Evolutionary conservation across 2,888 invertebrate species (phyloP).

Genomic region (Campoletis raptor): DNA sequence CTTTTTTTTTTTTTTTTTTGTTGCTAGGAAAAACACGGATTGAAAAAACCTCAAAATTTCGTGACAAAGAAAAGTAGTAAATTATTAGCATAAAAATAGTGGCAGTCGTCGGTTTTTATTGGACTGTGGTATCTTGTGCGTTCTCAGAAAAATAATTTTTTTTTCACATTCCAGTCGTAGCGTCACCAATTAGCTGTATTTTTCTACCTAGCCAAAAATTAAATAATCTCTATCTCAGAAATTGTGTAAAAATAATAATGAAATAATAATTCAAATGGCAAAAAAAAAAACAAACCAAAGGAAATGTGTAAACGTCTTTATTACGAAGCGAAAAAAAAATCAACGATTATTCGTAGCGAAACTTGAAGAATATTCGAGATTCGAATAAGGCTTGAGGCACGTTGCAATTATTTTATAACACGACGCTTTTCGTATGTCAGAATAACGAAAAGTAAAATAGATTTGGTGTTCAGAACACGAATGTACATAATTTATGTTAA

Average conservation of each 20-base stretch:
- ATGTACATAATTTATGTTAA: background rate
- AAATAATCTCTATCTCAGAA: background rate
- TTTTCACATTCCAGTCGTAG: background rate
- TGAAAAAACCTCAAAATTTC: background rate
- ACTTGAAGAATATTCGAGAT: slow-evolving; percentile 7
- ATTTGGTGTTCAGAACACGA: background rate
- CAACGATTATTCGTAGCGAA: slow-evolving; percentile 28
- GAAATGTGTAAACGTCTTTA: slow-evolving; percentile 56
- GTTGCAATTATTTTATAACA: background rate
- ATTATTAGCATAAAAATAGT: background rate
- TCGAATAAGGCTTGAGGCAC: background rate
- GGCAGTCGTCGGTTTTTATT: slow-evolving; percentile 2
- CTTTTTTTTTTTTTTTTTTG: slow-evolving; percentile 6
- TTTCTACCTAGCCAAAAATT: background rate
- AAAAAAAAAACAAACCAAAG: slow-evolving; percentile 38
- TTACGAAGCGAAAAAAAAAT: slow-evolving; percentile 46
- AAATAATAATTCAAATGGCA: slow-evolving; percentile 11
- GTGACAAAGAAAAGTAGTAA: background rate
- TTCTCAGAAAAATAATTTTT: background rate
- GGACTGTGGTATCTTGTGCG: background rate
- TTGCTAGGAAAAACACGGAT: background rate
- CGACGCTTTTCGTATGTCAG: slow-evolving; percentile 1
- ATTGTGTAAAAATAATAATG: background rate
- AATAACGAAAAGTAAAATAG: background rate
- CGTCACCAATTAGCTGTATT: background rate